Percentiles rank a stretch among this genome's conserved stretches.
Evolutionary conservation across 2,888 invertebrate species (phyloP).

Genomic region (Drosophila histrio): DNA sequence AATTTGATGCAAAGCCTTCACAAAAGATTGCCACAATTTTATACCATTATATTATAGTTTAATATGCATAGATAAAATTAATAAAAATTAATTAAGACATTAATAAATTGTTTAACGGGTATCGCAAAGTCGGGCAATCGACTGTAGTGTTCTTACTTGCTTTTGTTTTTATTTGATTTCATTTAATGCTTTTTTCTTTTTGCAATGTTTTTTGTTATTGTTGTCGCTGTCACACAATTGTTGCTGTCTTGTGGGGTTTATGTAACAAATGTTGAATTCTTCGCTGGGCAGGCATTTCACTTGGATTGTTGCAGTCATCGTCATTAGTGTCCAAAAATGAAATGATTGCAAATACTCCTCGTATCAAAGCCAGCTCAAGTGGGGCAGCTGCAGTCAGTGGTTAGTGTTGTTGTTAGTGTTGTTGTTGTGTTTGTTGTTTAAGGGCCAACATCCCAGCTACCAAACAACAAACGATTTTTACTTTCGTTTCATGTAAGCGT

Average conservation of each 20-base stretch:
- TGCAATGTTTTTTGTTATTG: constrained; percentile 75
- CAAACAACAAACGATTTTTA: constrained; percentile 46
- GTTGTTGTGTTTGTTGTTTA: constrained; percentile 25
- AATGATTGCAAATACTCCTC: constrained; percentile 68
- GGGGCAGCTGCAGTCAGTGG: constrained; percentile 24
- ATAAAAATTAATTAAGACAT: too few relatives aligned
- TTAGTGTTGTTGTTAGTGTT: not conserved
- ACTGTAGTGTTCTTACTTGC: too few relatives aligned
- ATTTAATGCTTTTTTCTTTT: constrained; percentile 42
- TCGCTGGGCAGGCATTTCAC: constrained; percentile 71
- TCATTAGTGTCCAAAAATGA: constrained; percentile 74
- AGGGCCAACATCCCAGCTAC: constrained; percentile 31
- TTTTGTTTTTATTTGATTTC: constrained; percentile 32
- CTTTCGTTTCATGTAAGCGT: constrained; percentile 63
- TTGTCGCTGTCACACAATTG: constrained; percentile 66
- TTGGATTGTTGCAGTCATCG: constrained; percentile 57
- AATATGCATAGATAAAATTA: too few relatives aligned
- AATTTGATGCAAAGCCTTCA: too few relatives aligned
- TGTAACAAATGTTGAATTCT: constrained; percentile 64
- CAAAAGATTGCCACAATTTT: too few relatives aligned
- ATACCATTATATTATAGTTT: too few relatives aligned
- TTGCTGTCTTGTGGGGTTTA: constrained; percentile 38
- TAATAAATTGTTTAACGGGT: too few relatives aligned
- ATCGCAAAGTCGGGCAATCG: too few relatives aligned
- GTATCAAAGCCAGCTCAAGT: constrained; percentile 26